Evolutionary conservation across 2,888 invertebrate species (phyloP), one percentile per base, ranked within the genome.

Genomic region (Heliconius cydno): DNA sequence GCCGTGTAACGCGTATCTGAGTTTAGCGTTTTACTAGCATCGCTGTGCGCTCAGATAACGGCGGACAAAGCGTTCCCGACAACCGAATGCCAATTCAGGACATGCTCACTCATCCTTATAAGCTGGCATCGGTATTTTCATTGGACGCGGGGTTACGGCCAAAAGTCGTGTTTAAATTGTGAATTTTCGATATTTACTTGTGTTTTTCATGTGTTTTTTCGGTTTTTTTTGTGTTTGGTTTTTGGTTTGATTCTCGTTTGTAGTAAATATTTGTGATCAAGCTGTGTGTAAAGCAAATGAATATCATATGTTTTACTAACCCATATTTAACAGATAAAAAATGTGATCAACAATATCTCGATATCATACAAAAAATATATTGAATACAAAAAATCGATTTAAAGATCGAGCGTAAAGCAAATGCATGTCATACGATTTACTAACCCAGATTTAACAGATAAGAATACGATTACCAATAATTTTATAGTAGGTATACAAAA

Each of bases 1-100:
- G 41, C 46, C 75, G 65, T 65, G 65, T 65, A 65, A 38, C 67
- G 78, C 74, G 74, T 78, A 78, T 78, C 80, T 70, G 57, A 52
- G 38, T 75, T 78, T 41, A 85, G 84, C 85, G 87, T 86, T 87
- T 89, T 88, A 88, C 88, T 87, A 89, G 86, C 90, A 87, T 89
- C 86, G 88, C 90, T 90, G 90, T 87, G 88, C 89, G 88, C 88
- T 87, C 89, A 88, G 90, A 91, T 90, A 90, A 85, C 86, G 90
- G 84, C 85, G 88, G 85, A 90, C 89, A 90, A 90, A 88, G 89
- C 89, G 87, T 82, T 86, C 88, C 87, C 86, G 86, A 80, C 80
- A 80, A 77, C 75, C 79, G 75, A 77, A 82, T 77, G 80, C 79
- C 79, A 67, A 82, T 76, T 79, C 82, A 85, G 86, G 85, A 86